phyloP scores from a whole-genome alignment of 2,113 vertebrate species.

The Burhinus bistriatus region DNA sequence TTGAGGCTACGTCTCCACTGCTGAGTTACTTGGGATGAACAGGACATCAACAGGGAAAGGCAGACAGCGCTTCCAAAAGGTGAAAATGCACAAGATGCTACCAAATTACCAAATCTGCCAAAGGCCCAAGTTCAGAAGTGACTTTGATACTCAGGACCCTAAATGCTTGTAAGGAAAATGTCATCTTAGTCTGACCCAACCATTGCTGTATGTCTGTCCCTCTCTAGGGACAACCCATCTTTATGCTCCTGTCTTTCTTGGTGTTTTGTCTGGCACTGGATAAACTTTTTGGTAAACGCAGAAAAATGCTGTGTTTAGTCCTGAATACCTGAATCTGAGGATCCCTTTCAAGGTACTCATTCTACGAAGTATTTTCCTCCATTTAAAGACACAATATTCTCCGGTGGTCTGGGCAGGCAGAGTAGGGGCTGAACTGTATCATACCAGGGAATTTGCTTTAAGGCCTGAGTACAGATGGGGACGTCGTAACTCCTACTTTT shows the following conservation, averaged over 20 bases:
- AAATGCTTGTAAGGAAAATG: background rate
- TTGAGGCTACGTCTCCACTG: background rate
- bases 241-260: background rate
- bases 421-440: background rate
- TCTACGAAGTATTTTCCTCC: background rate
- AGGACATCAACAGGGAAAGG: background rate
- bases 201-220: background rate
- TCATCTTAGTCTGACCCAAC: background rate
- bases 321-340: background rate
- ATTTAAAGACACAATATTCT: background rate
- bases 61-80: fast-evolving
- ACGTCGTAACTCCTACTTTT: background rate
- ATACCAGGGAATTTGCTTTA: background rate
- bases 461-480: too few relatives aligned
- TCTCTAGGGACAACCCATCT: background rate
- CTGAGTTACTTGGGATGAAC: background rate
- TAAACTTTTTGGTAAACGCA: background rate
- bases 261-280: background rate
- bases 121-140: background rate
- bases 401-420: background rate
- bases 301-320: background rate
- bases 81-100: background rate
- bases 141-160: background rate
- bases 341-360: background rate
- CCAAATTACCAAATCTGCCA: background rate